Evolutionary conservation across 2,888 invertebrate species (phyloP), one percentile per base, ranked within the genome.

Genomic region (Drosophila multiciliata): DNA sequence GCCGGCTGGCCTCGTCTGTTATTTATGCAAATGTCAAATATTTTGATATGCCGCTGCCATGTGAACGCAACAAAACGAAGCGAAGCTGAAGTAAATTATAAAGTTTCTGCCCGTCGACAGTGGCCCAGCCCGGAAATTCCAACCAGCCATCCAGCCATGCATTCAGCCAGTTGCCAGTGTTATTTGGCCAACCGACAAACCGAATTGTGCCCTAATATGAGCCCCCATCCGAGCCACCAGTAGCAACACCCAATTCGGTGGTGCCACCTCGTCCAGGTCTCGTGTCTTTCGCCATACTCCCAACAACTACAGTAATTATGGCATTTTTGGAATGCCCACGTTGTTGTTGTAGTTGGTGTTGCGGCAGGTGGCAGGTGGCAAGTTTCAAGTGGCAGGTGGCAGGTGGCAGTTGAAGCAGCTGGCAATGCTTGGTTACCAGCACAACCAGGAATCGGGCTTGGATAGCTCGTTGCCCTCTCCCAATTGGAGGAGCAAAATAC

Each of bases 11-110:
- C 73, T 68, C 63, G 73, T 78, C 70, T 78, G 88, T 87, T 86
- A 85, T 86, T 86, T 86, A 86, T 86, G 86, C 90, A 86, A 86
- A 86, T 89, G 86, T 86, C 86, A 89, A 86, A 89, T 87, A 86
- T 89, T 85, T 87, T 86, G 86, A 86, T 81, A 85, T 83, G 83
- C 73, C 83, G 86, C 82, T 83, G 82, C 83, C 83, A 88, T 88
- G 87, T 80, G 83, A 84, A 78, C 83, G 78, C 83, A 83, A 75
- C 38, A 38, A 38, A 38, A 38, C 38, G 38, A 38, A 38, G 4
- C 12, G 35, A 35, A 88, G 76, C 85, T 87, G 89, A 86, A 86
- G 85, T 86, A 88, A 71, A 86, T 86, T 86, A 88, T 86, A 88
- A 85, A 85, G 82, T 81, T 88, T 77, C 54, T 42, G 32, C 36